Conservation (phyloP, 2,888 invertebrate genomes). For the Rosalia funebris region DNA sequence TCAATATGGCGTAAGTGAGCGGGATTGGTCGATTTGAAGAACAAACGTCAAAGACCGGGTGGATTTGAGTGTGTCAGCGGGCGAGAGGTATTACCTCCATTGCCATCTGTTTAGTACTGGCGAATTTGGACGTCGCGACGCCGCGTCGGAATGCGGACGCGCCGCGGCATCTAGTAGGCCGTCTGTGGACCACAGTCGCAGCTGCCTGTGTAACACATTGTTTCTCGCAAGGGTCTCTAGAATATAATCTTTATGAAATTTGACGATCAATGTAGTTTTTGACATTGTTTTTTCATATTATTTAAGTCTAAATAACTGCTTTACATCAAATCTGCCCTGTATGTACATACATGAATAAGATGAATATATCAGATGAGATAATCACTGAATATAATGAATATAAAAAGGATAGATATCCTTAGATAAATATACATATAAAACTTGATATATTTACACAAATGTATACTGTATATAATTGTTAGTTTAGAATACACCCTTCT, state of each 20-base stretch:
- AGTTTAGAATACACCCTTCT: too few species aligned
- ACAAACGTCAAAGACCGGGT: constrained; percentile 70
- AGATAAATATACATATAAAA: too few species aligned
- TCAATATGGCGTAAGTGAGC: constrained; percentile 57
- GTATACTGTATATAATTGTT: too few species aligned
- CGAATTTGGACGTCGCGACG: constrained; percentile 39
- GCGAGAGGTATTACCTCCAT: constrained; percentile 31
- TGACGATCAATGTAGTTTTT: neutral
- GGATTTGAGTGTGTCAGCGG: constrained; percentile 31
- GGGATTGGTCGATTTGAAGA: constrained; percentile 73
- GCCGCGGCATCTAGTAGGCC: constrained; percentile 9
- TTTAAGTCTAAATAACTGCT: neutral
- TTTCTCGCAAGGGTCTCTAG: neutral
- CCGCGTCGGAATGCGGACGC: neutral
- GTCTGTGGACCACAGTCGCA: neutral
- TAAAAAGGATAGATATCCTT: too few species aligned
- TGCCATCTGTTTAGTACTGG: constrained; percentile 41
- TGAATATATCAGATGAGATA: too few species aligned
- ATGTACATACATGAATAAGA: neutral
- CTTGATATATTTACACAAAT: too few species aligned
- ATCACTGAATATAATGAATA: too few species aligned
- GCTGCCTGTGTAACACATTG: neutral
- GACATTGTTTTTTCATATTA: neutral
- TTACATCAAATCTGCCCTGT: neutral
- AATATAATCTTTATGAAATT: neutral